Conservation (phyloP, 1,140 invertebrate genomes). For the Battus philenor region DNA sequence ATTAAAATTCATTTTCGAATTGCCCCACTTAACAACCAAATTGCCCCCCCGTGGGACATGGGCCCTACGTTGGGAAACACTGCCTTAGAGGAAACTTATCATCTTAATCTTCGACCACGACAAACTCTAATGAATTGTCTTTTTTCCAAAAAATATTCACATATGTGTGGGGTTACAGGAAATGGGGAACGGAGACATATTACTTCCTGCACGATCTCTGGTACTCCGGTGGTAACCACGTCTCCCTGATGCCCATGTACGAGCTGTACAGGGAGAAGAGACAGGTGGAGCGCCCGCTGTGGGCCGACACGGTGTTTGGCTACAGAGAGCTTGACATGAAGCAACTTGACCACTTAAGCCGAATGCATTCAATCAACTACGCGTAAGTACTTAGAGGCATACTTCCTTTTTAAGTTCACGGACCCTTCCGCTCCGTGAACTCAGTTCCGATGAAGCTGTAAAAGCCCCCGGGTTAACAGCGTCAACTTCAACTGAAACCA, state of each 20-base stretch:
- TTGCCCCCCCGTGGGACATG: too few species aligned
- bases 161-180: slow-evolving; percentile 52
- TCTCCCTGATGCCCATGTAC: slow-evolving; percentile 78
- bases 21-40: too few species aligned
- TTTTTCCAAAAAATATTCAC: too few species aligned
- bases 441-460: too few species aligned
- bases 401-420: too few species aligned
- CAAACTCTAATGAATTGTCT: too few species aligned
- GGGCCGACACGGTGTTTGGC: slow-evolving; percentile 78
- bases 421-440: too few species aligned
- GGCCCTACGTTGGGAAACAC: too few species aligned
- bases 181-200: slow-evolving; percentile 80
- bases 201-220: slow-evolving; percentile 79
- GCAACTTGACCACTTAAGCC: slow-evolving; percentile 73
- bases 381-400: slow-evolving; percentile 73
- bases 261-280: slow-evolving; percentile 66
- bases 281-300: slow-evolving; percentile 55
- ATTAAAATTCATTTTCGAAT: too few species aligned
- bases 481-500: too few species aligned
- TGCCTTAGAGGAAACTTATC: not conserved
- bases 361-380: slow-evolving; percentile 67
- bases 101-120: too few species aligned
- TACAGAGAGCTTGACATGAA: slow-evolving; percentile 63
- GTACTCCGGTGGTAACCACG: slow-evolving; percentile 76
- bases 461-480: too few species aligned